Base-by-base conservation (phyloP, 2,888 invertebrate species). In the Rotaria sp. region DNA sequence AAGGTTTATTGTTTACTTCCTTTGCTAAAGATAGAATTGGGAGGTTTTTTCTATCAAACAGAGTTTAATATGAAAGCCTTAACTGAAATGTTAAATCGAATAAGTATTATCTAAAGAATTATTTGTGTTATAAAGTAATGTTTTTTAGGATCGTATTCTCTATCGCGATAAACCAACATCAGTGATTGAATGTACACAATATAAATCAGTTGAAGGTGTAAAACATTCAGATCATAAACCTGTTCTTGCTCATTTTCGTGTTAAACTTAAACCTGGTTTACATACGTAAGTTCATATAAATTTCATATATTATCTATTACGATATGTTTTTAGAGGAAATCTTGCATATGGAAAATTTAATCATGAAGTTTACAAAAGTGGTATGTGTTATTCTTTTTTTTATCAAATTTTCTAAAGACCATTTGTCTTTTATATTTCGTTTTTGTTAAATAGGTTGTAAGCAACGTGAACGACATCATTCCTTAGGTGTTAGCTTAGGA, bases 151-250 rank as follows among this genome's bases (percentile, higher is more conserved):
- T 88, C 89, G 92, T 59, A 89, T 92, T 59, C 88, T 92, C 87
- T 92, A 90, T 88, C 89, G 90, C 30, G 88, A 89, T 55, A 89
- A 89, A 86, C 90, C 89, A 86, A 90, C 90, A 87, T 89, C 90
- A 87, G 87, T 88, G 26, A 89, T 91, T 13, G 87, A 88, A 2
- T 91, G 91, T 88, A 87, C 94, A 87, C 93, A 94, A 35, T 97
- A 96, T 90, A 95, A 96, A 92, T 95, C 95, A 0, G 96, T 95
- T 84, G 94, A 94, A 86, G 94, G 94, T 18, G 94, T 97, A 87
- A 94, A 94, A 87, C 94, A 95, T 0, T 97, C 97, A 38, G 97
- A 97, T 91, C 97, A 97, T 91, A 96, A 96, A 90, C 97, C 97
- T 0, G 97, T 97, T 26, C 96, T 95, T 95, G 96, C 94, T 21